phyloP scores from a whole-genome alignment of 1,140 invertebrate species.

The Daktulosphaira vitifoliae region DNA sequence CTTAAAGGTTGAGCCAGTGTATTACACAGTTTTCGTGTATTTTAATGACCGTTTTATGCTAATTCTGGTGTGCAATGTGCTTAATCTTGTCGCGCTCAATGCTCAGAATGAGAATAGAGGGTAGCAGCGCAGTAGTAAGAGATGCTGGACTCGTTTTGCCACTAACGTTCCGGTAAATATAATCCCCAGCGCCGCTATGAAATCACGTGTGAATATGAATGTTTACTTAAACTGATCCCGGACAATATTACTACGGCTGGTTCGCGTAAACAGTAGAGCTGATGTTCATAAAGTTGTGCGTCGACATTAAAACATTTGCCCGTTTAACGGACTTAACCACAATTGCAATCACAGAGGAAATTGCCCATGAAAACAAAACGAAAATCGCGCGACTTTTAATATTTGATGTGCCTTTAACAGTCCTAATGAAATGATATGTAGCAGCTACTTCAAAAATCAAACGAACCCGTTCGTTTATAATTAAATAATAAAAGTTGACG shows the following conservation, averaged over 20 bases:
- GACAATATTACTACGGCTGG: conserved; percentile 1
- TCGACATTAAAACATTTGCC: not conserved
- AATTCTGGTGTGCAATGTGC: not conserved
- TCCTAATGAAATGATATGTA: no score
- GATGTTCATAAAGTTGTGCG: not conserved
- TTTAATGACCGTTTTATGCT: conserved; percentile 28
- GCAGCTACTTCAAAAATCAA: no score
- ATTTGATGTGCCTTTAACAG: no score
- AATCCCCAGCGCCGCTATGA: not conserved
- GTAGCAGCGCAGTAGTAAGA: no score
- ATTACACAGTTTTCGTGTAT: not conserved
- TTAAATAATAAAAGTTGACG: no score
- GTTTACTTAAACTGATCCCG: conserved; percentile 22
- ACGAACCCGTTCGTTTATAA: no score
- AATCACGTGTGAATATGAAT: conserved; percentile 28
- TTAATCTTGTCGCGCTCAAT: conserved; percentile 13
- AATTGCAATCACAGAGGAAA: no score
- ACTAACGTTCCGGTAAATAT: not conserved
- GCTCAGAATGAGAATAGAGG: no score
- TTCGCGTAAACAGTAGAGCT: conserved; percentile 7
- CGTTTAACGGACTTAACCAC: conserved; percentile 12
- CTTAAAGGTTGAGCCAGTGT: no score
- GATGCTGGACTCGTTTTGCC: not conserved
- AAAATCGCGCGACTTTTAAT: no score
- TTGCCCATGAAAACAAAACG: not conserved